Base-by-base conservation (phyloP, 2,888 invertebrate genomes). In the Philaethria dido region DNA sequence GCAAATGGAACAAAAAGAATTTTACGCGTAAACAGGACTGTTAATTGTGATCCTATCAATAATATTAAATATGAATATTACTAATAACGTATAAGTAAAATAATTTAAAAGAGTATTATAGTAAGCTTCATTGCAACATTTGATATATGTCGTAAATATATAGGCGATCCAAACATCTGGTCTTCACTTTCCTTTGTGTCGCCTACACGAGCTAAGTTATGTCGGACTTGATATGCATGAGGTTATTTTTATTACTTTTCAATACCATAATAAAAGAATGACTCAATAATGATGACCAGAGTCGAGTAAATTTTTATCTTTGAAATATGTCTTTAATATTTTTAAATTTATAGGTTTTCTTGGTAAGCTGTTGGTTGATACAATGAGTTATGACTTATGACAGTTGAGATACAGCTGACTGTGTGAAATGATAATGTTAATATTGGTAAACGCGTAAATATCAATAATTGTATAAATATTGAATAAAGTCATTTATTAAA, bases 101-200 rank as follows among this genome's bases (percentile, higher is more conserved):
- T 8, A 33, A 44, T 6, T 6, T 5, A 6, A 8, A 16, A 16
- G n/a, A 42, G 14, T 48, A 36, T 6, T 55, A 39, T 57, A 8
- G 2, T 36, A 22, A 57, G 39, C 20, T 39, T 20, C 9, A 39
- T 39, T 39, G 20, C 39, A 42, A 55, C 20, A 55, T 20, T n/a
- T 22, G 1, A 3, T 39, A n/a, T 22, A 57, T 2, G 9, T 39
- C 14, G 13, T 14, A 39, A 2, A 3, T 22, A 14, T 25, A 59
- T 57, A 33, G 20, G 0, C 29, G 50, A 16, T 42, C 22, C 13
- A 36, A 54, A 54, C 62, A 66, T 48, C 66, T 66, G 62, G 55
- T 55, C n/a, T 29, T 29, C 29, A 44, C 45, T 60, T 45, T 45
- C 44, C 59, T 60, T 60, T 60, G 59, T 60, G 59, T 60, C 59